Conservation (phyloP, 2,113 vertebrate genomes). For the Hyaena hyaena region DNA sequence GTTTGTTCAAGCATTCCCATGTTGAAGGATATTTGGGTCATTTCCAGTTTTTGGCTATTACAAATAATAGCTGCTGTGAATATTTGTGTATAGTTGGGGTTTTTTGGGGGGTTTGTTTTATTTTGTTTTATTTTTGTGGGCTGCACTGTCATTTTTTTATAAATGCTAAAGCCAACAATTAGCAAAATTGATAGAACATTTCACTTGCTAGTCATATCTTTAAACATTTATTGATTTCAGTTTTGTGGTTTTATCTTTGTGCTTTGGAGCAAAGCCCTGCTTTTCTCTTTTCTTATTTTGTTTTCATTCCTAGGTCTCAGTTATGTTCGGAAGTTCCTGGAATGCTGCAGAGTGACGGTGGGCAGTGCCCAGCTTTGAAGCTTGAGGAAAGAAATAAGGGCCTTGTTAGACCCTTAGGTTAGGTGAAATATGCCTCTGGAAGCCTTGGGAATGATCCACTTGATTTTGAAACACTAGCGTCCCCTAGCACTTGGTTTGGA, state of each 20-base stretch:
- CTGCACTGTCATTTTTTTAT: neutral
- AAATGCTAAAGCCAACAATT: neutral
- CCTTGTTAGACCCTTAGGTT: neutral
- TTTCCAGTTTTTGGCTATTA: neutral
- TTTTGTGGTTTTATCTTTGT: neutral
- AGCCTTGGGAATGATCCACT: neutral
- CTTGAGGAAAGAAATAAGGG: neutral
- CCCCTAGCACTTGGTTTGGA: neutral
- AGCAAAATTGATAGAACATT: neutral
- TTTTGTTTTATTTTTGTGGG: neutral
- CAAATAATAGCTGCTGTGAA: neutral
- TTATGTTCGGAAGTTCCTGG: neutral
- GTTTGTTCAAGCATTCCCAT: neutral
- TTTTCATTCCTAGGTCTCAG: neutral
- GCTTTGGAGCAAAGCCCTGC: neutral
- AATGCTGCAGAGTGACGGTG: neutral
- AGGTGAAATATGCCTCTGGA: neutral
- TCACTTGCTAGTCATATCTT: neutral
- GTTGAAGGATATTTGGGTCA: neutral
- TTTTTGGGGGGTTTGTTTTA: too few relatives aligned
- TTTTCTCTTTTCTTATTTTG: neutral
- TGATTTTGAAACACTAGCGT: neutral
- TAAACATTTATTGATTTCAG: neutral
- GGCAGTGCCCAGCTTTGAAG: neutral
- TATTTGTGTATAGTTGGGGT: too few relatives aligned